Evolutionary conservation across 1,140 invertebrate species (phyloP).

Genomic region (Bombus polaris): DNA sequence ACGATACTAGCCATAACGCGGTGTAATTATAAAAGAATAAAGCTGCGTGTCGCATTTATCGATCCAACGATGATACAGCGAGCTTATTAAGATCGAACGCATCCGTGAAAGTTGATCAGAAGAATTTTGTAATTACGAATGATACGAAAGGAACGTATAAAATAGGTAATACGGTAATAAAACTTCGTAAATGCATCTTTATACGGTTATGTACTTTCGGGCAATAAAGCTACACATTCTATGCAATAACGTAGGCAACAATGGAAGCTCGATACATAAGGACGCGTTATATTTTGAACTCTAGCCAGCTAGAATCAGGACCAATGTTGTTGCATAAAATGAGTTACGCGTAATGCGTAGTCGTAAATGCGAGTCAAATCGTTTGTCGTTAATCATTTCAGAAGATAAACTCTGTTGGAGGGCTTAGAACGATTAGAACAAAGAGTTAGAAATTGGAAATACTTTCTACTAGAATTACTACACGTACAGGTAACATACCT

Average conservation of each 20-base stretch:
- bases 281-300: slow-evolving; percentile 11
- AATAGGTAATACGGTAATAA: neutral
- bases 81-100: neutral
- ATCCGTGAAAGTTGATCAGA: neutral
- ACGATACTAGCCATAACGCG: neutral
- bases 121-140: neutral
- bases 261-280: slow-evolving; percentile 21
- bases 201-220: neutral
- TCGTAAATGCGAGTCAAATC: neutral
- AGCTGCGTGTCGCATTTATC: too few species aligned
- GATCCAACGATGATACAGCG: neutral
- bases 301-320: neutral
- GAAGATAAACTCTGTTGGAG: too few species aligned
- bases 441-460: too few species aligned
- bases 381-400: neutral
- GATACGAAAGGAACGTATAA: neutral
- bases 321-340: neutral
- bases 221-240: slow-evolving; percentile 1
- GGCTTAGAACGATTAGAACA: too few species aligned
- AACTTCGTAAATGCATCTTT: neutral
- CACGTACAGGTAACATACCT: too few species aligned
- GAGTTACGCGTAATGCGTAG: neutral
- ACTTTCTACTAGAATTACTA: too few species aligned
- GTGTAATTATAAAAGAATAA: neutral
- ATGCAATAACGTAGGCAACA: slow-evolving; percentile 29